phyloP scores from a whole-genome alignment of 2,113 vertebrate species.

The Cyprinodon variegatus region DNA sequence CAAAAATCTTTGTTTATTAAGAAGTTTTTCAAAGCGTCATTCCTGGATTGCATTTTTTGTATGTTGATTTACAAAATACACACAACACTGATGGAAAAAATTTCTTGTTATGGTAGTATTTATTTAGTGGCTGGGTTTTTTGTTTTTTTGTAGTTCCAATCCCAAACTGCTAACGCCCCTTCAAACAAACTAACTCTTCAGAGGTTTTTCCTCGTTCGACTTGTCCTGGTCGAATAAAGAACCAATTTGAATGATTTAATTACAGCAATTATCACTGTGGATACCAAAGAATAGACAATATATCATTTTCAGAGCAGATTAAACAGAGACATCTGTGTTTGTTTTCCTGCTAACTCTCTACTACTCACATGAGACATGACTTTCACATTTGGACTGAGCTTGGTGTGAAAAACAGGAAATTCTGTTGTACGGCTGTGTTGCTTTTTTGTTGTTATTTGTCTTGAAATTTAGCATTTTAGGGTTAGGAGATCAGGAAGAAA shows the following conservation, averaged over 20 bases:
- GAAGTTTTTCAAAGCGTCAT: too few species aligned
- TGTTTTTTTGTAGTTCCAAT: slow-evolving; percentile 15
- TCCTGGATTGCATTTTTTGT: too few species aligned
- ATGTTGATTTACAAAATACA: too few species aligned
- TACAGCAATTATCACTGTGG: slow-evolving; percentile 40
- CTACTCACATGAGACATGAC: slow-evolving; percentile 9
- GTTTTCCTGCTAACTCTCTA: slow-evolving; percentile 28
- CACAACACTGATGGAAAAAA: too few species aligned
- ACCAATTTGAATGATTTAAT: slow-evolving; percentile 54
- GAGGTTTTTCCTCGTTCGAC: slow-evolving; percentile 16
- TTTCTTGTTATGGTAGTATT: neutral
- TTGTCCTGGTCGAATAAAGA: slow-evolving; percentile 27
- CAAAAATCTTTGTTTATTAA: too few species aligned
- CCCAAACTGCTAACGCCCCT: neutral
- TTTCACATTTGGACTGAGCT: neutral
- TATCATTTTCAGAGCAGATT: slow-evolving; percentile 26
- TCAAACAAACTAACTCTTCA: slow-evolving; percentile 3
- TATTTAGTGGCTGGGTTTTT: neutral
- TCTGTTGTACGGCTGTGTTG: slow-evolving; percentile 10
- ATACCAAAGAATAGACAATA: slow-evolving; percentile 14
- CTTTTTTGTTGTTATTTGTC: slow-evolving; percentile 25
- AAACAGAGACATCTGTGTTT: slow-evolving; percentile 41
- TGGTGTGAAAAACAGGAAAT: slow-evolving; percentile 16
- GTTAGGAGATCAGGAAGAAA: slow-evolving; percentile 5
- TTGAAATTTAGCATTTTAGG: slow-evolving; percentile 21